Evolutionary conservation across 2,888 invertebrate genomes (phyloP), one percentile per base, ranked within the genome.

Genomic region (Drosophila subsilvestris): DNA sequence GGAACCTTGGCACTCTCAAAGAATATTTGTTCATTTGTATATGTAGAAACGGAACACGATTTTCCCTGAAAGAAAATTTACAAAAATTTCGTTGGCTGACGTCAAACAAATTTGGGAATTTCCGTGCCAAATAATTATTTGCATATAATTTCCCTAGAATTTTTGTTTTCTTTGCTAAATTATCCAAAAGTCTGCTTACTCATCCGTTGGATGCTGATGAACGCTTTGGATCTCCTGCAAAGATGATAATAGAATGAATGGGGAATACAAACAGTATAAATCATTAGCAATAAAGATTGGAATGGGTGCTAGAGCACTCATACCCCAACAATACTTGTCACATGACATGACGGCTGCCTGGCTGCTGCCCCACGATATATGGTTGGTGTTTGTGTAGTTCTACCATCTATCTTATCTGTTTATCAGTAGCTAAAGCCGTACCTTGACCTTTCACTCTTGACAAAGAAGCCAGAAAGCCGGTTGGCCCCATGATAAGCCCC

Each of bases 1-100:
- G 51, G 47, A 73, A 68, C 79, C 85, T 81, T 85, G 85, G 82
- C 85, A 73, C 70, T 84, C 74, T 73, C 47, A 53, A 60, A 42
- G 14, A 20, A 50, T 61, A 44, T 37, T 14, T 7, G 6, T 37
- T 37, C 14, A 20, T 10, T 10, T 12, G 7, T 32, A 12, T 32
- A 37, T 18, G 20, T 51, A 25, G 18, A 57, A 48, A 53, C 47
- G n/a, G 29, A 63, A 66, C 48, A 49, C 20, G 43, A 67, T 67
- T 59, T 44, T 54, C 51, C 69, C 29, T 47, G 17, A 20, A 53
- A 54, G 37, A 22, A 32, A 50, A 44, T 63, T 49, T 54, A 54
- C 48, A 63, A 49, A 49, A 49, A 54, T 66, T 49, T 61, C 20
- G 43, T n/a, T 43, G 9, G 29, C 51, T 68, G 67, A 68, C 67